Conservation (phyloP, 2,113 vertebrate species). For the rat (Rattus norvegicus) region DNA sequence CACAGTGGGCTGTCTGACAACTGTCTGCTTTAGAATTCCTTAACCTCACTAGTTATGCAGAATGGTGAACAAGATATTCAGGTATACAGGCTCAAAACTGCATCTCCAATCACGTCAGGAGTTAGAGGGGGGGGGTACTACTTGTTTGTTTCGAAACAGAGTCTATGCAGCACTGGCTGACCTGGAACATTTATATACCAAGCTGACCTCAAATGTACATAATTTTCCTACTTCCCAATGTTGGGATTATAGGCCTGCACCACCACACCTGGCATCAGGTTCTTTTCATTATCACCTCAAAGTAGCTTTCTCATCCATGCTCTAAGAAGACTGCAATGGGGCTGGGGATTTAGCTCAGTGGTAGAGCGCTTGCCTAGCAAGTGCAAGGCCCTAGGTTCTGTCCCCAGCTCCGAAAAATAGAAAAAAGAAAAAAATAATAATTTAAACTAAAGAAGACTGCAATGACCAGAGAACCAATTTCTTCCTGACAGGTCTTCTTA, state of each 20-base stretch:
- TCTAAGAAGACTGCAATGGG: not conserved
- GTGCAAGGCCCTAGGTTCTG: too few relatives aligned
- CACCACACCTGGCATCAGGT: not conserved
- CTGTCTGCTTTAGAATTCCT: not conserved
- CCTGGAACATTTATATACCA: not conserved
- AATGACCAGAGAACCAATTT: conserved; percentile 12
- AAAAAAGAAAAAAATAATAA: too few relatives aligned
- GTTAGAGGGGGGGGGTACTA: not conserved
- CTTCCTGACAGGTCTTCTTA: not conserved
- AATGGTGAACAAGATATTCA: conserved; percentile 11
- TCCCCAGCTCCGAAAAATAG: too few relatives aligned
- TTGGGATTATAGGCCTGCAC: not conserved
- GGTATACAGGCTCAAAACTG: not conserved
- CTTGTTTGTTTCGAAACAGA: not conserved
- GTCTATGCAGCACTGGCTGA: not conserved
- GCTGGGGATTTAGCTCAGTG: too few relatives aligned
- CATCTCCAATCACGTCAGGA: conserved; percentile 2
- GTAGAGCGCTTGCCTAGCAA: too few relatives aligned
- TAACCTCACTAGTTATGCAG: conserved; percentile 14
- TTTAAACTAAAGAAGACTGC: too few relatives aligned
- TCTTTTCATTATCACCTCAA: conserved; percentile 48
- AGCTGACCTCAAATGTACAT: not conserved
- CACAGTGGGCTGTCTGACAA: conserved; percentile 9
- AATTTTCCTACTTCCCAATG: not conserved
- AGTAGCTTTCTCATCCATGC: conserved; percentile 33